Percentiles rank a stretch among this genome's conserved stretches.
These are phyloP conservation scores for Tanaodytes sp. DNA, from an alignment of 2,888 invertebrate genomes.

Conservation along the genomic window DNA sequence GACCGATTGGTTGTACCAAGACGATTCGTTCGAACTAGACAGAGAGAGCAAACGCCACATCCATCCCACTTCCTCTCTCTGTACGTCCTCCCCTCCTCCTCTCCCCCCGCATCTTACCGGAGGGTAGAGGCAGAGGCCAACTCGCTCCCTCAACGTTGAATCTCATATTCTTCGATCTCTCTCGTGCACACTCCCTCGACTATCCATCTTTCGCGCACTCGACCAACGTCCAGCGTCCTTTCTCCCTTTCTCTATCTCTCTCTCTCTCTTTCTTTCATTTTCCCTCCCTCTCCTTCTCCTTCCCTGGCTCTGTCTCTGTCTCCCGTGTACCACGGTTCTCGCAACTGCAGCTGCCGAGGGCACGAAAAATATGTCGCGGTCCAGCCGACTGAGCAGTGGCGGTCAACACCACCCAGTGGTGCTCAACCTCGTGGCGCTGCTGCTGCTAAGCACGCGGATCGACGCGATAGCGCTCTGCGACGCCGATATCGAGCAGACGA, in stretches of 20 bases:
- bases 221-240: not conserved
- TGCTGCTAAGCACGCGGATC: conserved; percentile 35
- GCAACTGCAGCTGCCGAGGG: conserved; percentile 36
- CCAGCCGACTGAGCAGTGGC: conserved; percentile 59
- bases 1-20: conserved; percentile 25
- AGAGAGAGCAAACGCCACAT: conserved; percentile 6
- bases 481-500: conserved; percentile 52
- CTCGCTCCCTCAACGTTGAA: no score
- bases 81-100: not conserved
- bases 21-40: conserved; percentile 8
- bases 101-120: no score
- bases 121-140: no score
- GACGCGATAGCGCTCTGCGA: conserved; percentile 32
- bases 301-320: not conserved
- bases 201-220: not conserved
- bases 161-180: not conserved
- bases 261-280: no score
- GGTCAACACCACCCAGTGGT: conserved; percentile 56
- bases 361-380: conserved; percentile 64
- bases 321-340: conserved; percentile 8
- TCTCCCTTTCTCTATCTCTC: not conserved
- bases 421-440: conserved; percentile 55
- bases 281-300: no score
- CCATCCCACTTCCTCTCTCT: not conserved
- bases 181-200: not conserved